These are phyloP conservation scores for Odontamblyopus lacepedii DNA, from an alignment of 2,797 vertebrate genomes.

Conservation along the genomic window DNA sequence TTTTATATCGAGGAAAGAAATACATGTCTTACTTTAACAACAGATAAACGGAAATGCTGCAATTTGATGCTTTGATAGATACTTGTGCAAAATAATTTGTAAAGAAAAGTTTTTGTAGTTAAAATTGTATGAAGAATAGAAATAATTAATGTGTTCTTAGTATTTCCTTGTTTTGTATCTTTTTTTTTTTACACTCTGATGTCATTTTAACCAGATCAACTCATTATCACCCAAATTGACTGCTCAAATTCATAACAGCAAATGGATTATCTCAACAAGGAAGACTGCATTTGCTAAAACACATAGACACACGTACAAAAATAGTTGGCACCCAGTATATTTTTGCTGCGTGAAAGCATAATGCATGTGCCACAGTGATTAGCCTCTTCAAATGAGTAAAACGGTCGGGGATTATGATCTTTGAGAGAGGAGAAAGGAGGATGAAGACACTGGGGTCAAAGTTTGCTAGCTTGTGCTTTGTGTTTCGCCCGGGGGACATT, in stretches of 20 bases:
- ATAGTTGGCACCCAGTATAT: constrained; percentile 6
- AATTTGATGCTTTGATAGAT: neutral
- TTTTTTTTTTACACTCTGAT: neutral
- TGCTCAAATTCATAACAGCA: neutral
- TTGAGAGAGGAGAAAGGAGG: constrained; percentile 31
- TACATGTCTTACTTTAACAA: neutral
- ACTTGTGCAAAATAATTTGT: no score
- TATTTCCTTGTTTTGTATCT: neutral
- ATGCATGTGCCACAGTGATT: constrained; percentile 45
- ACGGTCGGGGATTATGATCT: constrained; percentile 33
- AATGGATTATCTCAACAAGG: neutral
- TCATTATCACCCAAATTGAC: neutral
- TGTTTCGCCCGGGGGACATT: constrained; percentile 82
- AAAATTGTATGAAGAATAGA: no score
- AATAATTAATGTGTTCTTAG: neutral
- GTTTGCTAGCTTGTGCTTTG: constrained; percentile 80
- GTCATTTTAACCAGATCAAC: neutral
- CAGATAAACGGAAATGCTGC: no score
- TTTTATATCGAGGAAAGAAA: neutral
- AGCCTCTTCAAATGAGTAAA: constrained; percentile 47
- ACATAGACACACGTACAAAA: neutral
- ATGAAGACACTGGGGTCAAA: constrained; percentile 50
- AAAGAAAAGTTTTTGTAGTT: no score
- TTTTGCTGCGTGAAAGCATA: constrained; percentile 6
- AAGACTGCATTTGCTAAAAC: neutral